These are phyloP conservation scores for Plusia festucae DNA, from an alignment of 2,888 invertebrate species.

Conservation along the genomic window DNA sequence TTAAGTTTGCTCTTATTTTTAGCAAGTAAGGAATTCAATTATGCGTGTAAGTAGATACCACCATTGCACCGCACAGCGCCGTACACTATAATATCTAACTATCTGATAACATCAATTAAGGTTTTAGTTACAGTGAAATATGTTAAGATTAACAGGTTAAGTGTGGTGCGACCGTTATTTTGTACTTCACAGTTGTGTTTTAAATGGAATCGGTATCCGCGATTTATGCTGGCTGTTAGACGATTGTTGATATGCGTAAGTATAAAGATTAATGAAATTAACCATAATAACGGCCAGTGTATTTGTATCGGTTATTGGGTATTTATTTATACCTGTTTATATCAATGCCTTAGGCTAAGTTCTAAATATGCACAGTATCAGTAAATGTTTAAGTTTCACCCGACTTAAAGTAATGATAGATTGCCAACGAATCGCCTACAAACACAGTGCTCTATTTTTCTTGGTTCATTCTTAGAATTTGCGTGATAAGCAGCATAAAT, in stretches of 20 bases:
- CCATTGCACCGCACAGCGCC: constrained; percentile 35
- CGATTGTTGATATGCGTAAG: constrained; percentile 48
- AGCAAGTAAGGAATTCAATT: constrained; percentile 24
- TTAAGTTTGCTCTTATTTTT: constrained; percentile 36
- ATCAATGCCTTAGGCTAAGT: constrained; percentile 24
- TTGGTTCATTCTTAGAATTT: constrained; percentile 31
- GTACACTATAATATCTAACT: constrained; percentile 47
- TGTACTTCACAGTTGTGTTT: constrained; percentile 69
- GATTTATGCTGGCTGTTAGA: constrained; percentile 66
- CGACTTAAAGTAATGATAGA: constrained; percentile 50
- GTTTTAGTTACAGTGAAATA: constrained; percentile 62
- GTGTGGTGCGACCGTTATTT: constrained; percentile 72
- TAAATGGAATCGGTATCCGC: constrained; percentile 70
- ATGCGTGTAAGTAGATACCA: constrained; percentile 40
- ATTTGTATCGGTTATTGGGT: constrained; percentile 38
- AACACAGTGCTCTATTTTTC: constrained; percentile 51
- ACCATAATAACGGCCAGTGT: constrained; percentile 26
- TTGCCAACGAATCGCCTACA: constrained; percentile 47
- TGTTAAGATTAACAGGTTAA: constrained; percentile 66
- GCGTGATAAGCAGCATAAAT: constrained; percentile 6
- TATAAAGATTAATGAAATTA: constrained; percentile 47
- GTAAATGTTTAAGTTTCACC: constrained; percentile 43
- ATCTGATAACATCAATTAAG: constrained; percentile 67
- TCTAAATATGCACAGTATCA: constrained; percentile 40
- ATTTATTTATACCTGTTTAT: constrained; percentile 35